phyloP scores from a whole-genome alignment of 2,888 invertebrate genomes.

The Lasioglossum lativentre region DNA sequence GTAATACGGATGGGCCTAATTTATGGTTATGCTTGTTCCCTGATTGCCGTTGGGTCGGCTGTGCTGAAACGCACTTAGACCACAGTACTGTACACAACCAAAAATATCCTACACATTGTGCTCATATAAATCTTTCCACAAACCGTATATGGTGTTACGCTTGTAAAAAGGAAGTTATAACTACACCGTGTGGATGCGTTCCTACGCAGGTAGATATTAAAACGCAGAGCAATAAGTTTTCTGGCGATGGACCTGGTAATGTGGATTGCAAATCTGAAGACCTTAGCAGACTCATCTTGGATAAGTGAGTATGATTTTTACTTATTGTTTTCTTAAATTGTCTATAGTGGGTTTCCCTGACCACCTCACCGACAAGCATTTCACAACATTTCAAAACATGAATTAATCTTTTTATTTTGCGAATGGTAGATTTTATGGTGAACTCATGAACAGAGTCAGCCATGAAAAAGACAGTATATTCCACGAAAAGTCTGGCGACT shows the following conservation, averaged over 20 bases:
- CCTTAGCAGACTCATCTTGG: conserved; percentile 54
- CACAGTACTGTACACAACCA: conserved; percentile 94
- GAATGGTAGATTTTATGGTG: conserved; percentile 62
- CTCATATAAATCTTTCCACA: conserved; percentile 94
- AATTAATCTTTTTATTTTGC: conserved; percentile 25
- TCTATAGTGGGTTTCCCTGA: no score
- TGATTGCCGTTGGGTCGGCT: conserved; percentile 92
- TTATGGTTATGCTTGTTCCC: conserved; percentile 94
- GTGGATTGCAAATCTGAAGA: conserved; percentile 74
- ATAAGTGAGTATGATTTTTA: conserved; percentile 39
- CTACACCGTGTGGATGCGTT: conserved; percentile 67
- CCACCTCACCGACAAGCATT: neutral
- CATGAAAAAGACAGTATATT: conserved; percentile 71
- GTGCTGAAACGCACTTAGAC: conserved; percentile 93
- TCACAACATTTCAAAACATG: neutral
- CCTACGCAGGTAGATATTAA: conserved; percentile 78
- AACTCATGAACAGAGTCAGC: conserved; percentile 62
- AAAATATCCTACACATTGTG: conserved; percentile 89
- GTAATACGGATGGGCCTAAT: conserved; percentile 90
- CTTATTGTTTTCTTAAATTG: neutral
- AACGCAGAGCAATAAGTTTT: conserved; percentile 68
- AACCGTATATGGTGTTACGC: conserved; percentile 95
- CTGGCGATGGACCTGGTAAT: conserved; percentile 75
- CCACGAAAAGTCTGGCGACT: conserved; percentile 83
- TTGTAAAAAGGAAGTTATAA: conserved; percentile 92